Evolutionary conservation across 2,888 invertebrate genomes (phyloP), one percentile per base, ranked within the genome.

Genomic region (Oligia fasciuncula): DNA sequence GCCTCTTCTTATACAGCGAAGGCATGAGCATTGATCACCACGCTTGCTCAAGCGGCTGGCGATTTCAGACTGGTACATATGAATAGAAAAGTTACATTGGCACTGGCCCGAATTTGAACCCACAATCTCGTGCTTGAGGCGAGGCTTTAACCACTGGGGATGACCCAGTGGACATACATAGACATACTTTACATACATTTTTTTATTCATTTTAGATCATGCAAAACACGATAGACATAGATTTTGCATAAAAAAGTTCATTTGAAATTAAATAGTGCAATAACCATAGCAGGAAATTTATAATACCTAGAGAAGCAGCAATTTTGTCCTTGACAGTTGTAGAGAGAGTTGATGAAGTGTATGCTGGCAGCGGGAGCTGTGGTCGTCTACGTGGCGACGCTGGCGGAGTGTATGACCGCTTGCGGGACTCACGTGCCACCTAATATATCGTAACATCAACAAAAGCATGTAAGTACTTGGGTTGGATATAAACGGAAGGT

Each of bases 251-350:
- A 19, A 14, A 14, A n/a, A 35, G n/a, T 57, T 71, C 5, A n/a
- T 78, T 43, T 35, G 23, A 23, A 29, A 51, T 43, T 14, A 73
- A 62, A 51, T 73, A 43, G 14, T 63, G 62, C 13, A 51, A 63
- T 62, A 77, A 67, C 60, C 4, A 71, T 62, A 67, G 23, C 35
- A 79, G 17, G 13, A 23, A 35, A 71, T 65, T 54, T 63, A 70
- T 43, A 69, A 83, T 92, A 97, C 97, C 97, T 84, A 97, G 90
- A 9, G 96, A 94, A 68, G 97, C 97, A 43, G 97, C 97, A 82
- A 97, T 97, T 91, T 97, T 96, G 84, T 97, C 97, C 90, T 96
- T 97, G 70, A 97, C 96, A 0, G 96, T 94, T 60, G 95, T 93
- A 79, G 97, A 96, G 85, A 97, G 95, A 70, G 95, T 93, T 6